These are phyloP conservation scores for Solenopsis invicta DNA, from an alignment of 1,140 invertebrate species.

Conservation along the genomic window DNA sequence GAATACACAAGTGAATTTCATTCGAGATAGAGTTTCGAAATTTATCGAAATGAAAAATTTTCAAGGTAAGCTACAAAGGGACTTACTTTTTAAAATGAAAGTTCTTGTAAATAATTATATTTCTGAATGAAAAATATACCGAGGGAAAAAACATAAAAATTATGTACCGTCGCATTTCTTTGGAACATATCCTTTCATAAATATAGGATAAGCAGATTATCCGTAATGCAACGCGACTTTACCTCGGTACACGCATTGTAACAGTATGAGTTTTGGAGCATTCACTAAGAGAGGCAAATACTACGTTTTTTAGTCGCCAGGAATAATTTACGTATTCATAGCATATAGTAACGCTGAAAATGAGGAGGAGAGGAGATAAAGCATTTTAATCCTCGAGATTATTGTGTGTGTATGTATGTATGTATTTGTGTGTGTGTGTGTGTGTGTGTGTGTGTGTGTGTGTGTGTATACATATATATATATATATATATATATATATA, in stretches of 20 bases:
- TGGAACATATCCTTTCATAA: conserved; percentile 9
- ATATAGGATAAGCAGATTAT: conserved; percentile 3
- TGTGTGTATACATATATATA: too few species aligned
- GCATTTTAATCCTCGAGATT: background rate
- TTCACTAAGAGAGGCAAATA: background rate
- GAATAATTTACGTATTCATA: background rate
- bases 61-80: background rate
- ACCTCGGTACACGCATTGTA: background rate
- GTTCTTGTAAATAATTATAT: background rate
- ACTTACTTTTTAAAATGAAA: background rate
- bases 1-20: background rate
- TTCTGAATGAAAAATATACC: conserved; percentile 1
- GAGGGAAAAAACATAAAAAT: background rate
- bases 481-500: too few species aligned
- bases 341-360: background rate
- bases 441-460: too few species aligned
- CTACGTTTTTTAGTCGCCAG: background rate
- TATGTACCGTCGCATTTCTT: background rate
- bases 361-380: too few species aligned
- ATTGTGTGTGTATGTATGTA: too few species aligned
- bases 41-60: background rate
- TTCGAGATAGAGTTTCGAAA: background rate
- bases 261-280: background rate
- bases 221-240: background rate
- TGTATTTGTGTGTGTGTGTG: too few species aligned